These are phyloP conservation scores for Copidosoma aretas DNA, from an alignment of 2,888 invertebrate species.

Conservation along the genomic window DNA sequence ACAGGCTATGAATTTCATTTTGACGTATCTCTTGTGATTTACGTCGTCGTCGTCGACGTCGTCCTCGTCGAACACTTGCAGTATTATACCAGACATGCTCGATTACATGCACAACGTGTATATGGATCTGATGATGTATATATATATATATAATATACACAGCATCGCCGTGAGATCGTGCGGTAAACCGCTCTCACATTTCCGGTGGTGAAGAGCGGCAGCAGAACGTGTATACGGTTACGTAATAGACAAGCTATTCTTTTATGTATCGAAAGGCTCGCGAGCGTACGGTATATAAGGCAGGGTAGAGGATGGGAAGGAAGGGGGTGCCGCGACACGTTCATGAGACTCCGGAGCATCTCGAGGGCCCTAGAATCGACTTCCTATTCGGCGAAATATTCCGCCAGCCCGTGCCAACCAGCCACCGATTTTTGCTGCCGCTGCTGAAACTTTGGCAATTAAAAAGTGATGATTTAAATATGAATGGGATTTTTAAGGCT, in stretches of 20 bases:
- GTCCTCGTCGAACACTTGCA: too few relatives aligned
- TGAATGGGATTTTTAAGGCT: conserved; percentile 11
- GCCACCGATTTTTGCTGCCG: conserved; percentile 15
- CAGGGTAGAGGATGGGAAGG: neutral
- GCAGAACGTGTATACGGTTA: conserved; percentile 11
- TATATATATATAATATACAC: too few relatives aligned
- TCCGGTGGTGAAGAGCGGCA: conserved; percentile 7
- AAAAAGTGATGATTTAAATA: conserved; percentile 29
- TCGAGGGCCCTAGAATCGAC: conserved; percentile 26
- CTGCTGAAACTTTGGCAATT: conserved; percentile 24
- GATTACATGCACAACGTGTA: neutral
- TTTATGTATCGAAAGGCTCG: conserved; percentile 18
- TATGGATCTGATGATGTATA: too few relatives aligned
- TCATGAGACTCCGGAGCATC: conserved; percentile 1
- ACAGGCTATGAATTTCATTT: too few relatives aligned
- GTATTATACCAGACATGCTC: too few relatives aligned
- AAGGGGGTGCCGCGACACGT: neutral
- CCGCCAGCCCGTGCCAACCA: neutral
- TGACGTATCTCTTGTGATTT: too few relatives aligned
- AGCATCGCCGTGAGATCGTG: conserved; percentile 26
- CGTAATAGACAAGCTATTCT: conserved; percentile 21
- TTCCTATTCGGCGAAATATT: conserved; percentile 13
- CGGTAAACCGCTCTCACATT: conserved; percentile 15
- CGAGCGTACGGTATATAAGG: neutral
- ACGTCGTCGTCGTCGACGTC: too few relatives aligned